Base-by-base conservation (phyloP, 2,888 invertebrate species). In the Ochropleura leucogaster region DNA sequence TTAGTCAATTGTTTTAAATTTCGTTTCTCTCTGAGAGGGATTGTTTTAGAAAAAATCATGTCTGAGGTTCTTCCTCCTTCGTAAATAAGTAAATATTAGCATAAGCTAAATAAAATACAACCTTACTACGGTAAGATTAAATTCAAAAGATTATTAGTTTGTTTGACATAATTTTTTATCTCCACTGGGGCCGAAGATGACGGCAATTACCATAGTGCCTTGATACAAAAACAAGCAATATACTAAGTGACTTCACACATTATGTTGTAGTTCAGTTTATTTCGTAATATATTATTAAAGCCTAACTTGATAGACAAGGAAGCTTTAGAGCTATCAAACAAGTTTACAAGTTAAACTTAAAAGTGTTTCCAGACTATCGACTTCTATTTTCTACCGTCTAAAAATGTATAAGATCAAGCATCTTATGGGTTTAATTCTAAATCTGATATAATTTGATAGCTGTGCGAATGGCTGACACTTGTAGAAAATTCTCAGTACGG, bases 261-360 rank as follows among this genome's bases (percentile, higher is more conserved):
- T 7, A 20, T 30, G 16, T 16, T 8, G 16, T 16, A 16, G 4
- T 16, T 59, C 30, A 40, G 59, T 40, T 57, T 16, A 16, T 40
- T 16, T 16, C 16, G 0, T 30, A 57, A 16, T 59, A 16, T 59
- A 9, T 40, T 8, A 59, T 59, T 59, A 4, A 59, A 59, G 59
- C 40, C 30, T 30, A 59, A 40, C 55, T 55, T 55, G 55, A 57
- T 16, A 40, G 16, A 16, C 16, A 16, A 20, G 18, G 8, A 59
- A 20, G 20, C 12, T 20, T 20, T 44, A 12, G 8, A 67, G 1
- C 20, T 59, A 20, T 59, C 59, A 44, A 59, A 30, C 44, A 30
- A 68, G 18, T 59, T 68, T 12, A 20, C 18, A 68, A 68, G 30
- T 44, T 68, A 5, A 68, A 68, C 20, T 59, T 68, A 20, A 46